Evolutionary conservation across 2,888 invertebrate species (phyloP).

Genomic region (Tipula unca): DNA sequence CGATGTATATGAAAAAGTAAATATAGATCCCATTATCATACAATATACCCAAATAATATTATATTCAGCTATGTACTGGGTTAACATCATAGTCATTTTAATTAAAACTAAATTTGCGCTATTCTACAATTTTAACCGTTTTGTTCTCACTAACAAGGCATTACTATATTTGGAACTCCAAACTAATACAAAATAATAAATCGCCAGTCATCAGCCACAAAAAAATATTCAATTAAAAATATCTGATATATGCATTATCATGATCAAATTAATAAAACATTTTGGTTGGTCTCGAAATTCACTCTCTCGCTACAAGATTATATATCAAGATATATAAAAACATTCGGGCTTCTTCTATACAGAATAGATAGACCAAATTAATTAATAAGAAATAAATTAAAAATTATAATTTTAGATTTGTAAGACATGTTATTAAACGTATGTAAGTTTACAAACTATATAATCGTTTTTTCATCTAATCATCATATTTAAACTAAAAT

Average conservation of each 20-base stretch:
- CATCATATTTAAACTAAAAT: neutral
- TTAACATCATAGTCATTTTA: neutral
- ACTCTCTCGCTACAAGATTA: neutral
- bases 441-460: neutral
- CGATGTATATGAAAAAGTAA: neutral
- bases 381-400: conserved; percentile 14
- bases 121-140: neutral
- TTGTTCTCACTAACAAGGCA: neutral
- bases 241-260: neutral
- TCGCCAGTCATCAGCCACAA: neutral
- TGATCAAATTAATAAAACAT: conserved; percentile 8
- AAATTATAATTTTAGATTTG: neutral
- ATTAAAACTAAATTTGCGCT: neutral
- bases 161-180: neutral
- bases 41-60: neutral
- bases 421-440: neutral
- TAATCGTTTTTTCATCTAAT: neutral
- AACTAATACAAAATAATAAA: neutral
- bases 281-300: neutral
- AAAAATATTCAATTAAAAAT: neutral
- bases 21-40: neutral
- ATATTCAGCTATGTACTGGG: neutral
- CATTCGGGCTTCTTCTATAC: neutral
- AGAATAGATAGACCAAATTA: neutral
- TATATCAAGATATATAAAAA: neutral